These are phyloP conservation scores for Gopherus flavomarginatus DNA, from an alignment of 2,113 vertebrate species.

Conservation along the genomic window DNA sequence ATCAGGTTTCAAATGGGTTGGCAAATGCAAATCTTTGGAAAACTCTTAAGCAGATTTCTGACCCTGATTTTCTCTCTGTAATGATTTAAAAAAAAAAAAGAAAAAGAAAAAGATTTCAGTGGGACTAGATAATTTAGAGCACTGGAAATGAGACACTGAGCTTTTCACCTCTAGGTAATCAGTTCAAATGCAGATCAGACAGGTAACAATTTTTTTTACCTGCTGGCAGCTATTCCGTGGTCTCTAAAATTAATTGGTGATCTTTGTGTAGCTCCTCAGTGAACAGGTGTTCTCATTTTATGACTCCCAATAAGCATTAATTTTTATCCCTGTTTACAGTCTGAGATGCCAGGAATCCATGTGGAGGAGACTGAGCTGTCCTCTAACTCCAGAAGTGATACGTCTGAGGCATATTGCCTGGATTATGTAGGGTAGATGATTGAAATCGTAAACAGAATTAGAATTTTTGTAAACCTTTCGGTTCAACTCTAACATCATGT, in stretches of 20 bases:
- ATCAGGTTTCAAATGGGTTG: neutral
- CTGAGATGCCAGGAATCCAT: neutral
- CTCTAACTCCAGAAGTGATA: neutral
- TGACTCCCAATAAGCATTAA: neutral
- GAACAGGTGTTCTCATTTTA: neutral
- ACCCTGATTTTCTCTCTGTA: neutral
- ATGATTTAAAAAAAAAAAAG: neutral
- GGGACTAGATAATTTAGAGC: neutral
- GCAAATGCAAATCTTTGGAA: conserved; percentile 9
- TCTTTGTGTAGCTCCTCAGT: neutral
- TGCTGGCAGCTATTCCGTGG: neutral
- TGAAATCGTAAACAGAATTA: neutral
- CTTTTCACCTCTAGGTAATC: neutral
- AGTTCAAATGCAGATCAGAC: neutral
- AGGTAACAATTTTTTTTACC: neutral
- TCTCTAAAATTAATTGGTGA: neutral
- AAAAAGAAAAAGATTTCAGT: neutral
- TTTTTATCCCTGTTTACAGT: neutral
- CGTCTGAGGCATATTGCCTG: neutral
- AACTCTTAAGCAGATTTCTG: conserved; percentile 12
- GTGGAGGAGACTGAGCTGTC: neutral
- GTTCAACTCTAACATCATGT: neutral
- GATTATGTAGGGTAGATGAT: neutral
- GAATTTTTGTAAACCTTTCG: neutral
- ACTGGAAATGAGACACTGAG: neutral